A percentile compares a stretch with the other conserved stretches of the same genome.
Evolutionary conservation across 2,113 vertebrate species (phyloP).

Genomic region (Anas platyrhynchos): DNA sequence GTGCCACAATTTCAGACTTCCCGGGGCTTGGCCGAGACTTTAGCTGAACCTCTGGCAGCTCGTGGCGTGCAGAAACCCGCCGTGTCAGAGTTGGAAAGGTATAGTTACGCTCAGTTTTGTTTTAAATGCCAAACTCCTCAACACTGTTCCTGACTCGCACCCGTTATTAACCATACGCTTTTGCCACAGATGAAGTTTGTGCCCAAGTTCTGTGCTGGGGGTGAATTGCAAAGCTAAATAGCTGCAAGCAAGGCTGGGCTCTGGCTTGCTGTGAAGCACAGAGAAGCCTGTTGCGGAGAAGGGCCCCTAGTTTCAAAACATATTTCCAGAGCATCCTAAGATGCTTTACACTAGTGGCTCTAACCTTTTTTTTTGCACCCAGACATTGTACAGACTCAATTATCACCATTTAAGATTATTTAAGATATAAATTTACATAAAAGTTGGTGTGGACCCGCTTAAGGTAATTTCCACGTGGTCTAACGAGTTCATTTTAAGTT

Average conservation of each 20-base stretch:
- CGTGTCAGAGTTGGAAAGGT: neutral
- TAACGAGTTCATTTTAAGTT: neutral
- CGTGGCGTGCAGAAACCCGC: neutral
- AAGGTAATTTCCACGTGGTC: neutral
- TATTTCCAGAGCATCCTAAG: neutral
- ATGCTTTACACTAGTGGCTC: neutral
- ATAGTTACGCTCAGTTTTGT: accelerated
- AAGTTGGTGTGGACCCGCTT: neutral
- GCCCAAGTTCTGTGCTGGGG: neutral
- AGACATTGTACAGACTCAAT: neutral
- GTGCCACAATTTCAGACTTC: neutral
- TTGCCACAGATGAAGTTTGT: neutral
- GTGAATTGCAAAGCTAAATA: neutral
- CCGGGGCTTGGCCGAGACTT: neutral
- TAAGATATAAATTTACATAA: neutral
- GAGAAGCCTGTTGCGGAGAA: neutral
- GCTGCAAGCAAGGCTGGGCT: neutral
- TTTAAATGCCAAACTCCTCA: neutral
- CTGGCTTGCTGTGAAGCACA: neutral
- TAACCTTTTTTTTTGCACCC: neutral
- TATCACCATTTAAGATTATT: neutral
- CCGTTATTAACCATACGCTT: accelerated
- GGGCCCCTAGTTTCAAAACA: neutral
- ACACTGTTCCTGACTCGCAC: neutral
- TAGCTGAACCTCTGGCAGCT: neutral